These are phyloP conservation scores for Himalopsyche anomala DNA, from an alignment of 2,888 invertebrate genomes.

Conservation along the genomic window DNA sequence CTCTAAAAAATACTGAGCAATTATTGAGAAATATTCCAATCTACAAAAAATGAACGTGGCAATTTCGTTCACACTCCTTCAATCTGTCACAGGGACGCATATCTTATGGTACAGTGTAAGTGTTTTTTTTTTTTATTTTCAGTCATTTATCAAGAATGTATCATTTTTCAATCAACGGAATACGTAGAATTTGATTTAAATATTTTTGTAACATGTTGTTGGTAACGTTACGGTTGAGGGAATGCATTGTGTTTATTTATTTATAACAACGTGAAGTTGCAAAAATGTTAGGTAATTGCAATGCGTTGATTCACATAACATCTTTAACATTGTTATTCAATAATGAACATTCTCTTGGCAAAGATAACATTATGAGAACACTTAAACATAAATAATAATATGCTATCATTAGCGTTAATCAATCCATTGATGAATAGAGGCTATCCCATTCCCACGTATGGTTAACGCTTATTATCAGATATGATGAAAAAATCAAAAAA, in stretches of 20 bases:
- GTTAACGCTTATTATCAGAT: too few relatives aligned
- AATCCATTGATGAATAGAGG: neutral
- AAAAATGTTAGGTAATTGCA: neutral
- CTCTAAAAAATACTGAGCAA: too few relatives aligned
- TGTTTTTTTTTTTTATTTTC: too few relatives aligned
- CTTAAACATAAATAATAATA: neutral
- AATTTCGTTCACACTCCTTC: too few relatives aligned
- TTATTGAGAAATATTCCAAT: too few relatives aligned
- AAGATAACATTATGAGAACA: neutral
- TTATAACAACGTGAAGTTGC: neutral
- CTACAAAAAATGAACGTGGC: too few relatives aligned
- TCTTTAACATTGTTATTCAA: conserved; percentile 4
- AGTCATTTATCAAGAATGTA: too few relatives aligned
- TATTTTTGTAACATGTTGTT: neutral
- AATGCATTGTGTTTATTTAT: neutral
- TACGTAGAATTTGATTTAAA: too few relatives aligned
- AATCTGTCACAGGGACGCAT: too few relatives aligned
- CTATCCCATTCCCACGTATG: neutral
- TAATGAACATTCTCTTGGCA: neutral
- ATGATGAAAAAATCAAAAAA: too few relatives aligned
- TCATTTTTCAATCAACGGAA: too few relatives aligned
- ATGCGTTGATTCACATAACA: conserved; percentile 10
- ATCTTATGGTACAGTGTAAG: too few relatives aligned
- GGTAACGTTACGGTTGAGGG: neutral
- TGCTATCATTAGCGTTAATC: neutral